Conservation (phyloP, 2,888 invertebrate species). For the Taphrorychus bicolor region DNA sequence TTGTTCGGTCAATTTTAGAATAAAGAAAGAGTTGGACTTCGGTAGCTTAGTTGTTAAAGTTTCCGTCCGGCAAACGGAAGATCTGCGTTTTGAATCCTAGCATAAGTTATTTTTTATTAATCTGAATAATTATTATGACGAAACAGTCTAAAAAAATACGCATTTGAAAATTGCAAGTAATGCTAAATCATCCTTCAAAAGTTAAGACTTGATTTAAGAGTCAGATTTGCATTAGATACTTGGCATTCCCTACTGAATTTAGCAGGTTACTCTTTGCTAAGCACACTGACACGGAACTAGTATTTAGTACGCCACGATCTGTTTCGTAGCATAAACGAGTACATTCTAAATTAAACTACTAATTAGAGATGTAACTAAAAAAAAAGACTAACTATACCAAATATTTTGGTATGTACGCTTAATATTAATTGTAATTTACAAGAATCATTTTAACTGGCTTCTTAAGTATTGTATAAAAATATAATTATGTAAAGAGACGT, state of each 20-base stretch:
- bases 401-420: conserved; percentile 51
- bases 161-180: too few relatives aligned
- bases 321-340: background rate
- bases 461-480: conserved; percentile 10
- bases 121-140: too few relatives aligned
- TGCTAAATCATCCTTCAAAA: too few relatives aligned
- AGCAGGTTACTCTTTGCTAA: background rate
- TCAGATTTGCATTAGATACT: too few relatives aligned
- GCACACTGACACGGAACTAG: background rate
- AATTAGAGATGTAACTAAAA: conserved; percentile 42
- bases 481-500: conserved; percentile 1
- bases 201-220: too few relatives aligned
- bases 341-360: conserved; percentile 32
- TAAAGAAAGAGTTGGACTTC: too few relatives aligned
- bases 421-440: conserved; percentile 39
- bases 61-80: too few relatives aligned
- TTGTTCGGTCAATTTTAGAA: too few relatives aligned
- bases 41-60: too few relatives aligned
- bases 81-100: too few relatives aligned
- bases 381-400: conserved; percentile 51
- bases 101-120: too few relatives aligned
- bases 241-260: background rate
- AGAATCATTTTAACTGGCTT: background rate
- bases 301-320: background rate
- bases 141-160: too few relatives aligned